Evolutionary conservation across 2,888 invertebrate genomes (phyloP).

Genomic region (Sclerodermus sp.): DNA sequence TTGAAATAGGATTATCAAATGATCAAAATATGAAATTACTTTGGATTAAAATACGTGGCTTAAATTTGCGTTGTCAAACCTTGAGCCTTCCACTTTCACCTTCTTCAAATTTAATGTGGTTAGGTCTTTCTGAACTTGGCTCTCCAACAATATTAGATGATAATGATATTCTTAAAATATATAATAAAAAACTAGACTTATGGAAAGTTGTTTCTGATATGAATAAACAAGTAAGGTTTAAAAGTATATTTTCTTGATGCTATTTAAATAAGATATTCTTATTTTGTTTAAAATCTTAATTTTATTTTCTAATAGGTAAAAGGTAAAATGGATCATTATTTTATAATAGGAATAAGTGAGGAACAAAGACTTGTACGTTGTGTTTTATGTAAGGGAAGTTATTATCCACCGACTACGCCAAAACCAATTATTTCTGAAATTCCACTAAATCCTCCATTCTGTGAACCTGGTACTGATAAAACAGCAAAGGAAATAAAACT

Average conservation of each 20-base stretch:
- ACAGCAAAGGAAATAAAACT: slow-evolving; percentile 77
- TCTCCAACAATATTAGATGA: slow-evolving; percentile 79
- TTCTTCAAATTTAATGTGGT: slow-evolving; percentile 70
- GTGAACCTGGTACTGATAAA: slow-evolving; percentile 79
- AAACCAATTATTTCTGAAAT: slow-evolving; percentile 81
- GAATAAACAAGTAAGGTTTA: slow-evolving; percentile 64
- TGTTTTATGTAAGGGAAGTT: slow-evolving; percentile 84
- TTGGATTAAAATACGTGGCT: slow-evolving; percentile 58
- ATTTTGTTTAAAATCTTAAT: background rate
- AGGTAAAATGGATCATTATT: slow-evolving; percentile 74
- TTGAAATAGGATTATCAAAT: slow-evolving; percentile 50
- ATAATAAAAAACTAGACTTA: slow-evolving; percentile 67
- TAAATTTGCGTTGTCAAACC: slow-evolving; percentile 59
- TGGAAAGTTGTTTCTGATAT: slow-evolving; percentile 86
- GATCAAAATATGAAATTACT: slow-evolving; percentile 64
- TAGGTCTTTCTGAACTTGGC: slow-evolving; percentile 80
- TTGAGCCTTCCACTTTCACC: slow-evolving; percentile 70
- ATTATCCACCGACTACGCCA: slow-evolving; percentile 85
- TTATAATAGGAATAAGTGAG: slow-evolving; percentile 79
- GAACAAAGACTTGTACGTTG: slow-evolving; percentile 76
- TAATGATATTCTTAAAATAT: slow-evolving; percentile 73
- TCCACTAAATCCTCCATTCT: slow-evolving; percentile 74
- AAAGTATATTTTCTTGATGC: slow-evolving; percentile 2
- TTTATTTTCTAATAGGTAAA: slow-evolving; percentile 56
- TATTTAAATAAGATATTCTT: too few relatives aligned